Evolutionary conservation across 2,797 vertebrate species (phyloP).

Genomic region (Gephyroberyx darwinii): DNA sequence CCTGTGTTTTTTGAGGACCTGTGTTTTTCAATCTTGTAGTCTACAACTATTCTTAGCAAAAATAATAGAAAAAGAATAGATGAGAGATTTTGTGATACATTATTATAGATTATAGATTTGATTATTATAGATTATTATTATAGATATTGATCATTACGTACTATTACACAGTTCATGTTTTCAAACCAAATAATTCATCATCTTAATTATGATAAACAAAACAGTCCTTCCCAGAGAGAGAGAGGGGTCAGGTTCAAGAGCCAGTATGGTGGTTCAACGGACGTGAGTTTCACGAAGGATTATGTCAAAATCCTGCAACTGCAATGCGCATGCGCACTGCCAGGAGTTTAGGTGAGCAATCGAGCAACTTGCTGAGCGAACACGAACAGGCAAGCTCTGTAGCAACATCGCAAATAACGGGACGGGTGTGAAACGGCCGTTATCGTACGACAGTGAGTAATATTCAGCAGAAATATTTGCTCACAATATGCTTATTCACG

Average conservation of each 20-base stretch:
- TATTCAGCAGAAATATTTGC: neutral
- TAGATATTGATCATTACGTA: too few species aligned
- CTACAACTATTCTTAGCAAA: too few species aligned
- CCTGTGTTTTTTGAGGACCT: too few species aligned
- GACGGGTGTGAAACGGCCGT: constrained; percentile 37
- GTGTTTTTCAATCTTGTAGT: too few species aligned
- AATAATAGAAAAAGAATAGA: too few species aligned
- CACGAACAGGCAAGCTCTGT: constrained; percentile 42
- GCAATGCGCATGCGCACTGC: constrained; percentile 42
- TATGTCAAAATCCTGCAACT: constrained; percentile 16
- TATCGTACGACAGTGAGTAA: constrained; percentile 62
- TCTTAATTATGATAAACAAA: too few species aligned
- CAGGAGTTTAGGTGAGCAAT: constrained; percentile 45
- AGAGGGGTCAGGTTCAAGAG: neutral
- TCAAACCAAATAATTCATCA: too few species aligned
- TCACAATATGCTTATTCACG: neutral
- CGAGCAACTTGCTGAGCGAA: constrained; percentile 53
- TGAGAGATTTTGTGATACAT: too few species aligned
- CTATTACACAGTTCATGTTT: too few species aligned
- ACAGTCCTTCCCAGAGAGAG: too few species aligned
- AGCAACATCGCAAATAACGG: constrained; percentile 64
- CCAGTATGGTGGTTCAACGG: constrained; percentile 41
- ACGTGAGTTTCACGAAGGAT: constrained; percentile 33
- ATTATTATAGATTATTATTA: too few species aligned
- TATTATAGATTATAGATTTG: too few species aligned